Evolutionary conservation across 2,797 vertebrate species (phyloP).

Genomic region (Sebastes matsubarae): DNA sequence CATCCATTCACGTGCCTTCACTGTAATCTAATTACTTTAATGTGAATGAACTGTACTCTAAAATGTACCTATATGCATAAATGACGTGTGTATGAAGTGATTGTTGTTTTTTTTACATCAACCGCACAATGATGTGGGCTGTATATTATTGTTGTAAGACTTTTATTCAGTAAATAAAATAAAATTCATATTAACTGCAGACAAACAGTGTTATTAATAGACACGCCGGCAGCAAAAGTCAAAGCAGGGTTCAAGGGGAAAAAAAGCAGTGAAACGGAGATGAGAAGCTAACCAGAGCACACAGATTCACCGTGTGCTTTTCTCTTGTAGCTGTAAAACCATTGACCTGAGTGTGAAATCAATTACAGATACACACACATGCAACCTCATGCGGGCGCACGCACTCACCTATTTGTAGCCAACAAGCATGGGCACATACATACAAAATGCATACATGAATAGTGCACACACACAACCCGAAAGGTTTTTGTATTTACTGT

Average conservation of each 20-base stretch:
- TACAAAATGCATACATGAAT: constrained; percentile 34
- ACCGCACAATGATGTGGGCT: constrained; percentile 12
- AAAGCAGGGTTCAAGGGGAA: constrained; percentile 4
- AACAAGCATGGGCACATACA: constrained; percentile 11
- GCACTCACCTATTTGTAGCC: constrained; percentile 4
- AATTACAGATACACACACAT: constrained; percentile 59
- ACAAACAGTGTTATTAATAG: constrained; percentile 29
- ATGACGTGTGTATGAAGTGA: constrained; percentile 39
- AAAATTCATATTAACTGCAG: constrained; percentile 28
- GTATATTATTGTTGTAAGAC: constrained; percentile 61
- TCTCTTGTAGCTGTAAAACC: constrained; percentile 64
- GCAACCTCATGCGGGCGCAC: constrained; percentile 7
- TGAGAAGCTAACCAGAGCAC: constrained; percentile 24
- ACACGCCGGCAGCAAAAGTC: constrained; percentile 6
- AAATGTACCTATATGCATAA: constrained; percentile 33
- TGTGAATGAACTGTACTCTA: constrained; percentile 15
- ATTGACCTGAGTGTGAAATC: constrained; percentile 79
- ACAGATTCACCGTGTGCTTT: constrained; percentile 34
- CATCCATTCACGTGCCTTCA: background rate
- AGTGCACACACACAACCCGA: constrained; percentile 14
- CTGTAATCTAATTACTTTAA: constrained; percentile 30
- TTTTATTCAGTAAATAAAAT: constrained; percentile 64
- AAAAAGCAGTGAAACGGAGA: constrained; percentile 19
- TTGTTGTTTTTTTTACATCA: constrained; percentile 24
- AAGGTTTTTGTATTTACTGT: constrained; percentile 10